These are phyloP conservation scores for Baronia brevicornis DNA, from an alignment of 2,888 invertebrate species.

Conservation along the genomic window DNA sequence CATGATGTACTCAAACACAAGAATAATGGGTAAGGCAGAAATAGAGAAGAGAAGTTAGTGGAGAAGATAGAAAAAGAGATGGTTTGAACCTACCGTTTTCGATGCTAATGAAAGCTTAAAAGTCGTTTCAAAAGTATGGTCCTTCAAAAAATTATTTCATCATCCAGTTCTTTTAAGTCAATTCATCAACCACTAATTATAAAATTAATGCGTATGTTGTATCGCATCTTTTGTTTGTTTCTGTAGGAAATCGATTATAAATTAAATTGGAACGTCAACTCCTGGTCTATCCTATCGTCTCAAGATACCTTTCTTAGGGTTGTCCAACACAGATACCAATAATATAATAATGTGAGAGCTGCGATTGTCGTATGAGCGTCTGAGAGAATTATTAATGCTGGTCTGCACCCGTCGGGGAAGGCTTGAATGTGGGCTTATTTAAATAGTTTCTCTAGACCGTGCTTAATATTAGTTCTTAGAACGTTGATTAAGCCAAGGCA, in stretches of 20 bases:
- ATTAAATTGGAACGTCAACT: slow-evolving; percentile 24
- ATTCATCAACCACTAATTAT: no score
- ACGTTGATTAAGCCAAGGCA: slow-evolving; percentile 36
- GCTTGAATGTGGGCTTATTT: slow-evolving; percentile 45
- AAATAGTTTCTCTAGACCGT: slow-evolving; percentile 48
- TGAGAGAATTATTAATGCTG: slow-evolving; percentile 69
- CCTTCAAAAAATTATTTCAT: no score
- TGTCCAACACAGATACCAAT: slow-evolving; percentile 61
- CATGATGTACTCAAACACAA: no score
- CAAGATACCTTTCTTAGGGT: slow-evolving; percentile 54
- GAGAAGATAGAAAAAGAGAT: no score
- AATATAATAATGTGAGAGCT: slow-evolving; percentile 63
- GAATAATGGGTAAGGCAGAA: no score
- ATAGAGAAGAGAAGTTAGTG: no score
- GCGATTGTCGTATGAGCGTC: slow-evolving; percentile 69
- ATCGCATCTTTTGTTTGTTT: neutral
- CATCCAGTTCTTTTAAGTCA: no score
- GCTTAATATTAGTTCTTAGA: slow-evolving; percentile 38
- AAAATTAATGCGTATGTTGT: no score
- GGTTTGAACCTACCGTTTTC: no score
- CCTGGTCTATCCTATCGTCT: slow-evolving; percentile 43
- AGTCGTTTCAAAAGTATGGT: no score
- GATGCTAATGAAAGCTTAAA: no score
- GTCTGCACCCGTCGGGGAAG: slow-evolving; percentile 37
- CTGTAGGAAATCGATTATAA: neutral